These are phyloP conservation scores for Xestia ashworthii DNA, from an alignment of 2,888 invertebrate genomes.

Conservation along the genomic window DNA sequence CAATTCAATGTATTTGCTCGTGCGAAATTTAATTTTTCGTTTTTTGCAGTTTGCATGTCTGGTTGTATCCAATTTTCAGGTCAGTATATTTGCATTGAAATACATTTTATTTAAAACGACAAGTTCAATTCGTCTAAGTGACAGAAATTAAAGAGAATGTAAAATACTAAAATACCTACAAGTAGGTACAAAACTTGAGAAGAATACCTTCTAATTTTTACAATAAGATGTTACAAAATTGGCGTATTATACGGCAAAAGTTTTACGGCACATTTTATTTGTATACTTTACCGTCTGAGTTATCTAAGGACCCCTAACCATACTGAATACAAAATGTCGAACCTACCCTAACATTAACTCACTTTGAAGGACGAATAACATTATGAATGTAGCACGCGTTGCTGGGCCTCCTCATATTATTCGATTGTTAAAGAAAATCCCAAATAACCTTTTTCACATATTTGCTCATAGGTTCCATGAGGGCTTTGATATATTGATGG, in stretches of 20 bases:
- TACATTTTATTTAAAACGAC: no score
- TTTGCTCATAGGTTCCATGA: constrained; percentile 22
- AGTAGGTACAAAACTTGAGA: not conserved
- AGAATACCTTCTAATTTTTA: not conserved
- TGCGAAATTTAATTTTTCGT: no score
- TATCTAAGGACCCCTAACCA: constrained; percentile 19
- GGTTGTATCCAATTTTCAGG: no score
- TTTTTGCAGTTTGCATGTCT: no score
- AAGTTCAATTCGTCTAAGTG: no score
- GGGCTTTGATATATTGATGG: constrained; percentile 18
- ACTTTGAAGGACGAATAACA: constrained; percentile 36
- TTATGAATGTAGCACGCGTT: constrained; percentile 43
- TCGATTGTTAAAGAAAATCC: constrained; percentile 44
- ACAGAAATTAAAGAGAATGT: not conserved
- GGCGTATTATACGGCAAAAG: not conserved
- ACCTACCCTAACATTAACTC: constrained; percentile 44
- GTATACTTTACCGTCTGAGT: not conserved
- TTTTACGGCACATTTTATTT: not conserved
- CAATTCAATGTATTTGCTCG: no score
- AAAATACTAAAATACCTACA: not conserved
- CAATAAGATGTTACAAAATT: not conserved
- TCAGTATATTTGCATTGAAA: no score
- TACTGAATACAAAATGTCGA: constrained; percentile 39
- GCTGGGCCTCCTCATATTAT: constrained; percentile 38
- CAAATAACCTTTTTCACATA: constrained; percentile 25